These are phyloP conservation scores for Iguana delicatissima DNA, from an alignment of 2,797 vertebrate species.

Conservation along the genomic window DNA sequence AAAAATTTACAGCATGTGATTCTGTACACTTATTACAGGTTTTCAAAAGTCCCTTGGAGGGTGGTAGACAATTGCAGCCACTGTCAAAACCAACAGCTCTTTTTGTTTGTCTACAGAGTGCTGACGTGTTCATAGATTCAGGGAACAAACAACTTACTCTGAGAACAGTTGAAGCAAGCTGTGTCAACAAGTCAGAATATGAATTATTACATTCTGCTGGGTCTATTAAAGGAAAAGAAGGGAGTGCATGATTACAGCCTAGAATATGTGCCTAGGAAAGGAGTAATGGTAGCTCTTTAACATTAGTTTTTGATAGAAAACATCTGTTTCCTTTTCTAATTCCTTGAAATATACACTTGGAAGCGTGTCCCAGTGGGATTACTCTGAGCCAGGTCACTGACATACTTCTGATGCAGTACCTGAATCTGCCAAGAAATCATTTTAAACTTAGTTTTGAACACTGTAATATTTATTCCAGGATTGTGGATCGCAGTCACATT, in stretches of 20 bases:
- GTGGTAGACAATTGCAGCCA: conserved; percentile 40
- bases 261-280: conserved; percentile 74
- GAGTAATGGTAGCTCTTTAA: conserved; percentile 71
- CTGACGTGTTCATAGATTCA: conserved; percentile 75
- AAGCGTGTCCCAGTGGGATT: conserved; percentile 62
- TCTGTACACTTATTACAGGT: conserved; percentile 48
- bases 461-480: not conserved
- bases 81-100: conserved; percentile 61
- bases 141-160: conserved; percentile 74
- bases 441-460: conserved; percentile 27
- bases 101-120: conserved; percentile 70
- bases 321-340: conserved; percentile 77
- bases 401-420: conserved; percentile 56
- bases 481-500: not conserved
- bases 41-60: conserved; percentile 37
- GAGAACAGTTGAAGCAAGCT: conserved; percentile 81
- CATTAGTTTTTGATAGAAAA: conserved; percentile 75
- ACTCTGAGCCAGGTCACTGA: conserved; percentile 62
- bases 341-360: conserved; percentile 62
- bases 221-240: conserved; percentile 74
- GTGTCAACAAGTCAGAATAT: conserved; percentile 80
- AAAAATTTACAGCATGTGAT: conserved; percentile 30
- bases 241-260: conserved; percentile 75
- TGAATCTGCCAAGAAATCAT: conserved; percentile 64
- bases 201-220: conserved; percentile 77